A percentile compares a stretch with the other conserved stretches of the same genome.
phyloP scores from a whole-genome alignment of 37 sponge, comb jelly and placozoan species.

The Ianthella basta region DNA sequence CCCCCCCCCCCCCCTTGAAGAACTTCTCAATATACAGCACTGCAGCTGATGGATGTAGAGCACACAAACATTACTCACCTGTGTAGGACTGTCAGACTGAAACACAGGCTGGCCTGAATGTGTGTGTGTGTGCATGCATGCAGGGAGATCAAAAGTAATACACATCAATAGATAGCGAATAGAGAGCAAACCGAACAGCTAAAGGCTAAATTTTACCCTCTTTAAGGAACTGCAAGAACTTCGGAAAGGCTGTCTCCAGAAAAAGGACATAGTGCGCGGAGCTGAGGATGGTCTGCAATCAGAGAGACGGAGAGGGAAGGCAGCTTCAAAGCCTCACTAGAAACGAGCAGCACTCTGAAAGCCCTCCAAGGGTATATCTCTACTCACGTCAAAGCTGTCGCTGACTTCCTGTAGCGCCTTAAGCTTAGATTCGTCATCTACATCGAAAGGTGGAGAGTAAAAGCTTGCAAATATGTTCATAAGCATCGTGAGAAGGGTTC shows the following conservation, averaged over 20 bases:
- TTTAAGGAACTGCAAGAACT: constrained; percentile 81
- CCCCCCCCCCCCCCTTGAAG: too few relatives aligned
- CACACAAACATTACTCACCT: constrained; percentile 61
- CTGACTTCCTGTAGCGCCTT: constrained; percentile 95
- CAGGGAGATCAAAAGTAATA: too few relatives aligned
- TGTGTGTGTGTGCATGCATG: too few relatives aligned
- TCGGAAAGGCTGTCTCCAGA: constrained; percentile 87
- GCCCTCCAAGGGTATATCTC: too few relatives aligned
- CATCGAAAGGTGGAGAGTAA: background rate
- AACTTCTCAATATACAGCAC: too few relatives aligned
- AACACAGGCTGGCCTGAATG: constrained; percentile 78
- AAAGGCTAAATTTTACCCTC: constrained; percentile 50
- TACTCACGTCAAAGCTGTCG: constrained; percentile 87
- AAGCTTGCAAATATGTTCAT: background rate
- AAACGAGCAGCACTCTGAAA: background rate
- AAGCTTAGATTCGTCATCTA: constrained; percentile 83
- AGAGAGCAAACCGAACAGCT: background rate
- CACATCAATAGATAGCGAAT: too few relatives aligned
- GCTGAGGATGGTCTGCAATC: constrained; percentile 72
- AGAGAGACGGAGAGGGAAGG: background rate
- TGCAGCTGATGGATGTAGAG: too few relatives aligned
- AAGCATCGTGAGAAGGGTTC: too few relatives aligned
- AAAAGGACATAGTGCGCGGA: constrained; percentile 84
- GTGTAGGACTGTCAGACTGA: constrained; percentile 64
- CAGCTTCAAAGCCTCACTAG: background rate